Evolutionary conservation across 2,797 vertebrate species (phyloP).

Genomic region (Holocentrus rufus): DNA sequence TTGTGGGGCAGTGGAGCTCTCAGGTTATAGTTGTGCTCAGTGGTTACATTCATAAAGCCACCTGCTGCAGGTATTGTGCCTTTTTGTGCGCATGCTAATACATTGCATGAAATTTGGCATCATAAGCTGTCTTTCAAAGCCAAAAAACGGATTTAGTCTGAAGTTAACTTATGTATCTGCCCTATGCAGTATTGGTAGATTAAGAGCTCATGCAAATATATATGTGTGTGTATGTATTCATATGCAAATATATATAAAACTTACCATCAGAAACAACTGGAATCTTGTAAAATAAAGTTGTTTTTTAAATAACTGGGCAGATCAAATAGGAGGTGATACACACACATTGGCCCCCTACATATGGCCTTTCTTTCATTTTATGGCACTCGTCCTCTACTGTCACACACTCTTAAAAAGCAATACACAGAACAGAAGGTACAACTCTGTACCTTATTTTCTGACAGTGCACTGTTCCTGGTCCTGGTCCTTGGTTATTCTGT

Average conservation of each 20-base stretch:
- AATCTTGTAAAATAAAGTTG: too few relatives aligned
- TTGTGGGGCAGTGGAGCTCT: slow-evolving; percentile 39
- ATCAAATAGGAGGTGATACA: neutral
- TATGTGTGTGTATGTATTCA: neutral
- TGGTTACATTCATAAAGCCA: slow-evolving; percentile 34
- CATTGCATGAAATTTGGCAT: slow-evolving; percentile 20
- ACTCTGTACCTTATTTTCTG: slow-evolving; percentile 47
- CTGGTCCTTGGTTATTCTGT: slow-evolving; percentile 48
- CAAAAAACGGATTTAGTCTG: neutral
- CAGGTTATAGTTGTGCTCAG: slow-evolving; percentile 41
- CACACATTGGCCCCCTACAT: neutral
- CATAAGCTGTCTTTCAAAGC: slow-evolving; percentile 25
- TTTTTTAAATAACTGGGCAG: too few relatives aligned
- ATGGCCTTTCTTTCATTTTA: neutral
- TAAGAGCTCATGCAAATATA: slow-evolving; percentile 6
- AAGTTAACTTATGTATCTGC: neutral
- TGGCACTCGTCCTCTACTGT: neutral
- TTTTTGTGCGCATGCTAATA: slow-evolving; percentile 31
- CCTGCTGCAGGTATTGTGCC: slow-evolving; percentile 44
- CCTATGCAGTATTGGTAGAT: slow-evolving; percentile 12
- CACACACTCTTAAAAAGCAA: slow-evolving; percentile 19
- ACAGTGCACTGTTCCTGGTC: neutral
- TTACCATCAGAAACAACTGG: neutral
- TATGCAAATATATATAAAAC: neutral
- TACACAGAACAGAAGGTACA: slow-evolving; percentile 26